phyloP scores from a whole-genome alignment of 1,140 invertebrate genomes.

The Drosophila subobscura region DNA sequence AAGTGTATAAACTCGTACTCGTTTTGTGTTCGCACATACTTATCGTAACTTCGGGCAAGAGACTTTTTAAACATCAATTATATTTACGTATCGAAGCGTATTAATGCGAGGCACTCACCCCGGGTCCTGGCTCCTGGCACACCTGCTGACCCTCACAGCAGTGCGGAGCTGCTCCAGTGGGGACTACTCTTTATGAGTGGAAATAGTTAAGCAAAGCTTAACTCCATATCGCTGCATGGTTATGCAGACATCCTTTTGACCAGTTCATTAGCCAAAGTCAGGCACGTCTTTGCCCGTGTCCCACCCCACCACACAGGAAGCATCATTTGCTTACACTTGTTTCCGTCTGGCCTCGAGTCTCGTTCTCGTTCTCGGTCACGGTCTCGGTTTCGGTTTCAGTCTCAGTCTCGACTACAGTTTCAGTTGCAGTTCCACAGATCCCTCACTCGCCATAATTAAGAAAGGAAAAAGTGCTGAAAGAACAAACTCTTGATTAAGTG shows the following conservation, averaged over 20 bases:
- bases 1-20: conserved; percentile 56
- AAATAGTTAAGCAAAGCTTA: conserved; percentile 44
- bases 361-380: too few relatives aligned
- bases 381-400: too few relatives aligned
- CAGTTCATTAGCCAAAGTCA: conserved; percentile 36
- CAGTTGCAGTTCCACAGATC: conserved; percentile 20
- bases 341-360: conserved; percentile 1
- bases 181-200: conserved; percentile 19
- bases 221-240: neutral
- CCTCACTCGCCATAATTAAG: conserved; percentile 27
- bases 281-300: neutral
- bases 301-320: conserved; percentile 3
- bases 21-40: conserved; percentile 50
- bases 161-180: too few relatives aligned
- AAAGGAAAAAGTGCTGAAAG: conserved; percentile 25
- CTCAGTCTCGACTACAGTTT: conserved; percentile 17
- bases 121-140: too few relatives aligned
- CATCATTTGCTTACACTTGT: conserved; percentile 51
- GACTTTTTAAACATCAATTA: conserved; percentile 75
- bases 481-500: conserved; percentile 55
- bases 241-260: conserved; percentile 21
- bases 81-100: conserved; percentile 71
- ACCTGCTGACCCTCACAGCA: too few relatives aligned
- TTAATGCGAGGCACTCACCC: conserved; percentile 45
- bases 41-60: conserved; percentile 70